These are phyloP conservation scores for Brachyhypopomus gauderio DNA, from an alignment of 2,113 vertebrate species.

Conservation along the genomic window DNA sequence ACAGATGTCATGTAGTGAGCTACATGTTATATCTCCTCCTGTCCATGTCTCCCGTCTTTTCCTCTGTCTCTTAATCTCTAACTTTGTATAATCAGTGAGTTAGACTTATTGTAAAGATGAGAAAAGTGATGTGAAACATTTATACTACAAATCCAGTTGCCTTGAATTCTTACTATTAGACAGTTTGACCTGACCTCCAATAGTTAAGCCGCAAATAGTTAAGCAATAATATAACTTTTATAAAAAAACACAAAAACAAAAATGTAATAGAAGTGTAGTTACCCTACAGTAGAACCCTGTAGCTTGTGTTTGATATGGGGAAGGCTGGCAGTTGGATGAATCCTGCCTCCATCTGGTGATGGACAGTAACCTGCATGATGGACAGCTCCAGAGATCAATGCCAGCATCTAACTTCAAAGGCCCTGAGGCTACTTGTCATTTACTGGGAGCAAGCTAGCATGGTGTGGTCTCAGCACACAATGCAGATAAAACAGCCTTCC, in stretches of 20 bases:
- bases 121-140: too few relatives aligned
- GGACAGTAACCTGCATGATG: slow-evolving; percentile 43
- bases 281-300: too few relatives aligned
- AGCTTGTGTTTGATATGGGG: too few relatives aligned
- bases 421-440: slow-evolving; percentile 46
- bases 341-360: slow-evolving; percentile 18
- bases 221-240: too few relatives aligned
- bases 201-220: too few relatives aligned
- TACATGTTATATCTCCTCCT: background rate
- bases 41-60: background rate
- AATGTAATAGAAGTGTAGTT: too few relatives aligned
- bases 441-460: slow-evolving; percentile 29
- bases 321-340: background rate
- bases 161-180: background rate
- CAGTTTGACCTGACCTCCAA: background rate
- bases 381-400: slow-evolving; percentile 54
- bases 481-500: slow-evolving; percentile 28
- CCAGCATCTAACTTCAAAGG: slow-evolving; percentile 49
- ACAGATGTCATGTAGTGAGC: slow-evolving; percentile 35
- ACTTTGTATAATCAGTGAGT: too few relatives aligned
- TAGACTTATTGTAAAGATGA: background rate
- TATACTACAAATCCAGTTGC: background rate
- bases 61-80: background rate
- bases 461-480: slow-evolving; percentile 17
- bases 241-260: too few relatives aligned